These are phyloP conservation scores for Piezodorus guildinii DNA, from an alignment of 1,140 invertebrate genomes.

Conservation along the genomic window DNA sequence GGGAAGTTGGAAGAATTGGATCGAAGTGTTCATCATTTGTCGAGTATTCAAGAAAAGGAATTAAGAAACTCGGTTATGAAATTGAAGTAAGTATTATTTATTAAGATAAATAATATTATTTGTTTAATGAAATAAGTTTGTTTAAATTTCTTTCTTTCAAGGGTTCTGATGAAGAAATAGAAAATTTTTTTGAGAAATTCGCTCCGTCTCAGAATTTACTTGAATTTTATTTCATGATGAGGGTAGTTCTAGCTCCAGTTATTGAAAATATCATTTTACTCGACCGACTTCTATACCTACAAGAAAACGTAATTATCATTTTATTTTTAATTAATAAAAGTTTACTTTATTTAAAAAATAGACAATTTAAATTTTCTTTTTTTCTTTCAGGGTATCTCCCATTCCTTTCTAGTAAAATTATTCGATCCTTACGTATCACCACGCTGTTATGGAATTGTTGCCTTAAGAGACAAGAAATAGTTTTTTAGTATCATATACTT, in stretches of 20 bases:
- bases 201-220: conserved; percentile 47
- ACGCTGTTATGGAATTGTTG: conserved; percentile 57
- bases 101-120: no score
- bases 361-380: background rate
- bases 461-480: background rate
- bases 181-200: conserved; percentile 37
- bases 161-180: conserved; percentile 39
- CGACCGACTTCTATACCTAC: conserved; percentile 69
- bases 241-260: conserved; percentile 67
- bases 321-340: no score
- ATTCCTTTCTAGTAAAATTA: conserved; percentile 53
- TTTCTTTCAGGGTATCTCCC: conserved; percentile 37
- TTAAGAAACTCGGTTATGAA: conserved; percentile 39
- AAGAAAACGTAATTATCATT: conserved; percentile 43
- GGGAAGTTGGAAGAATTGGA: conserved; percentile 39
- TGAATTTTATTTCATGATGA: conserved; percentile 67
- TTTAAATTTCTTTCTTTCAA: conserved; percentile 30
- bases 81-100: conserved; percentile 28
- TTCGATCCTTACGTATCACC: conserved; percentile 69
- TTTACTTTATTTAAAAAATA: no score
- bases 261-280: conserved; percentile 74
- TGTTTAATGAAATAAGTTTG: no score
- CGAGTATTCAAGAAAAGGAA: conserved; percentile 52
- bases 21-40: conserved; percentile 45
- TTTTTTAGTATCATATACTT: no score